These are phyloP conservation scores for Crotalus helleri DNA, from an alignment of 2,113 vertebrate genomes.

Conservation along the genomic window DNA sequence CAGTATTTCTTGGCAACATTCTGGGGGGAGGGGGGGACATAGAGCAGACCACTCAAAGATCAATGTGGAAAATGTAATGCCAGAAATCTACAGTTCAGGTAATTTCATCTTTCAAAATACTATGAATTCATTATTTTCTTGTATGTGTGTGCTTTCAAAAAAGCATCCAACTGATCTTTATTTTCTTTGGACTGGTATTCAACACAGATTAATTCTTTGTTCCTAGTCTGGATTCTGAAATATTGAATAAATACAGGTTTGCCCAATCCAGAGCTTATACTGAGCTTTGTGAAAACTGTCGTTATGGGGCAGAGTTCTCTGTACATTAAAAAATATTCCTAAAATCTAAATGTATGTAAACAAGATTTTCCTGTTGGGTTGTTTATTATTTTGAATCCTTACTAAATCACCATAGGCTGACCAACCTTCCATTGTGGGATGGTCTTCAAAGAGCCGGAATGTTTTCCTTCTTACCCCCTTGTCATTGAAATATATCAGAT, in stretches of 20 bases:
- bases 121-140: neutral
- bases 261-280: neutral
- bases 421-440: neutral
- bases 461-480: neutral
- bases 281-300: neutral
- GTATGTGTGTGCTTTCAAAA: neutral
- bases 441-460: neutral
- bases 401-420: neutral
- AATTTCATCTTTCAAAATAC: neutral
- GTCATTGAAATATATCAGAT: neutral
- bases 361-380: neutral
- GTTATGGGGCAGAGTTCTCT: neutral
- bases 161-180: neutral
- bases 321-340: neutral
- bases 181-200: neutral
- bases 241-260: neutral
- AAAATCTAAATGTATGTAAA: neutral
- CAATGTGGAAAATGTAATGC: conserved; percentile 42
- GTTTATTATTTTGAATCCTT: neutral
- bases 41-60: conserved; percentile 53
- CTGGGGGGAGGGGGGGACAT: neutral
- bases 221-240: neutral
- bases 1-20: conserved; percentile 46
- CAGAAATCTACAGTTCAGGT: conserved; percentile 38
- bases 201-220: neutral